Conservation (phyloP, 2,113 vertebrate species). For the Hassar affinis region DNA sequence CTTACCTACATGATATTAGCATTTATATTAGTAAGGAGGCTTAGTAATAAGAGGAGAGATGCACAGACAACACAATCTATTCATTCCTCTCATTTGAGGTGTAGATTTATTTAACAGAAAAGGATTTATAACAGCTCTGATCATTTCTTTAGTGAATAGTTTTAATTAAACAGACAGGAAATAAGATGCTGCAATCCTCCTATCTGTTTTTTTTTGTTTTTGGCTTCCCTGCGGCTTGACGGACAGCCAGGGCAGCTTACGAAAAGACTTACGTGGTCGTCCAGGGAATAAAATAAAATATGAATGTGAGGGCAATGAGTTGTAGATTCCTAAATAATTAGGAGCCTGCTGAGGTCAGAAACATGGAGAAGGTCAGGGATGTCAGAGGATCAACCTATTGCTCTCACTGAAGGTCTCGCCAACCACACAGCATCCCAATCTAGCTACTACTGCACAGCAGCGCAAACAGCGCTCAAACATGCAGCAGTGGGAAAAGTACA, state of each 20-base stretch:
- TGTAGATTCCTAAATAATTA: neutral
- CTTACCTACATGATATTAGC: constrained; percentile 3
- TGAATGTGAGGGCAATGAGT: neutral
- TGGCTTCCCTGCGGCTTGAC: neutral
- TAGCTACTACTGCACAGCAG: neutral
- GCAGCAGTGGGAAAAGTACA: neutral
- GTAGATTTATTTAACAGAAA: no score
- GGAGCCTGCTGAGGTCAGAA: neutral
- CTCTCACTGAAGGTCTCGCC: neutral
- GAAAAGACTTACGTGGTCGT: neutral
- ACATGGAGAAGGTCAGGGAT: no score
- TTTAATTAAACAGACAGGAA: neutral
- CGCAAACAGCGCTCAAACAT: neutral
- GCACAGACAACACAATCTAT: neutral
- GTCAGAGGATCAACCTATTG: no score
- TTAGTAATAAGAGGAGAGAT: neutral
- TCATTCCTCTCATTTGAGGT: constrained; percentile 16
- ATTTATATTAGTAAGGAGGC: constrained; percentile 22
- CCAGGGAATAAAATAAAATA: neutral
- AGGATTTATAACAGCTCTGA: neutral
- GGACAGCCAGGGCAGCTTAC: neutral
- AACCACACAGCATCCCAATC: neutral
- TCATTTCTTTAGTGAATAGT: constrained; percentile 15
- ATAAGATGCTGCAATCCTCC: neutral
- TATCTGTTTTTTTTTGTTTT: neutral